phyloP scores from a whole-genome alignment of 2,113 vertebrate genomes.

The Progne subis region DNA sequence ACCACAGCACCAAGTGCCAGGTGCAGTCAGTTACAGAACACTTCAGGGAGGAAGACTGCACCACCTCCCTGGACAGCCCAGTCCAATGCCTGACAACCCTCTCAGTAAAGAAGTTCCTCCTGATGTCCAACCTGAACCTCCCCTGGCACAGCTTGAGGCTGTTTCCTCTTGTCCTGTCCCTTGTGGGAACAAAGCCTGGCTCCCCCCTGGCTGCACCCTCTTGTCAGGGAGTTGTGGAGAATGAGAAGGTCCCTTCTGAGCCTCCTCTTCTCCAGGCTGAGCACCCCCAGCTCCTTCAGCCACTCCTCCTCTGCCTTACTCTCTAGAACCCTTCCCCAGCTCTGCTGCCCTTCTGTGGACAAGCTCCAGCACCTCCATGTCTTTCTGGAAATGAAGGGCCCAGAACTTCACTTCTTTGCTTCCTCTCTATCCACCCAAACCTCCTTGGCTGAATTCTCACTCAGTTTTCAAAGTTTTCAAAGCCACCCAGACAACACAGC shows the following conservation, averaged over 20 bases:
- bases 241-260: not conserved
- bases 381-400: not conserved
- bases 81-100: not conserved
- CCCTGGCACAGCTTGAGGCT: not conserved
- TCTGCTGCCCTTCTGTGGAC: rapidly evolving
- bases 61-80: not conserved
- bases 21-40: not conserved
- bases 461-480: not conserved
- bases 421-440: not conserved
- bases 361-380: not conserved
- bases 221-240: not conserved
- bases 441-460: not conserved
- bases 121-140: not conserved
- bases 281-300: not conserved
- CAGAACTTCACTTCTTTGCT: not conserved
- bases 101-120: not conserved
- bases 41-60: not conserved
- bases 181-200: not conserved
- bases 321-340: not conserved
- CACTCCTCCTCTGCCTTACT: not conserved
- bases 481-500: not conserved
- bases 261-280: not conserved
- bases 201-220: not conserved
- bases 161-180: not conserved
- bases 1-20: not conserved